Base-by-base conservation (phyloP, 2,797 vertebrate species). In the Atherinosoma microstoma region DNA sequence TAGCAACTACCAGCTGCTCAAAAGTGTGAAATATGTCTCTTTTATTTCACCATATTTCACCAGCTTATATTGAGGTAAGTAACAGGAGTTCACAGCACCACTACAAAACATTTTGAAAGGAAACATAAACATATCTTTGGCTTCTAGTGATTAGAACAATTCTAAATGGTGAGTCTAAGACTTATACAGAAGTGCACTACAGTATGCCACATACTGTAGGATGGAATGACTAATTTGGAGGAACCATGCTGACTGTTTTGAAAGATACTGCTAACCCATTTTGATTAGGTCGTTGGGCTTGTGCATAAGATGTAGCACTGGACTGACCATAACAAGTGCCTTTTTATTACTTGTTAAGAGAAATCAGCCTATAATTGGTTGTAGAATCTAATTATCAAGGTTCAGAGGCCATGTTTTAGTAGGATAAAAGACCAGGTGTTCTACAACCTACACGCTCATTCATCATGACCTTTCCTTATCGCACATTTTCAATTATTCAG, bases 391-490 rank as follows among this genome's bases (percentile, higher is more conserved):
- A 79, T 81, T 74, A 83, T 66, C 30, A 68, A 74, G 57, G 74
- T 78, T 84, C 51, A 69, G 49, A 81, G 69, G 72, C 79, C 71
- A 64, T 49, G 40, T 58, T 82, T 67, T 53, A 67, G 70, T 53
- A 77, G 22, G 65, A 47, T 66, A 64, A 47, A 68, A 64, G 51
- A 71, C 59, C 29, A 69, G 67, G 38, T 51, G 51, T 74, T 81
- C 42, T 27, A 8, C 70, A 59, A 38, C 67, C 62, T 54, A 38
- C 70, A 54, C 45, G 56, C 67, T 86, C 75, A 73, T 87, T 84
- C 83, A 70, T 79, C 81, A 49, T 83, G 76, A 75, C 87, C 83
- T 90, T 87, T 85, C 57, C 56, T 82, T 86, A 75, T 88, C 64
- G 1, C 67, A 64, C 72, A 62, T 83, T 74, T 82, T 87, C 77